Conservation (phyloP, 2,888 invertebrate species). For the Ceratothoa steindachneri region DNA sequence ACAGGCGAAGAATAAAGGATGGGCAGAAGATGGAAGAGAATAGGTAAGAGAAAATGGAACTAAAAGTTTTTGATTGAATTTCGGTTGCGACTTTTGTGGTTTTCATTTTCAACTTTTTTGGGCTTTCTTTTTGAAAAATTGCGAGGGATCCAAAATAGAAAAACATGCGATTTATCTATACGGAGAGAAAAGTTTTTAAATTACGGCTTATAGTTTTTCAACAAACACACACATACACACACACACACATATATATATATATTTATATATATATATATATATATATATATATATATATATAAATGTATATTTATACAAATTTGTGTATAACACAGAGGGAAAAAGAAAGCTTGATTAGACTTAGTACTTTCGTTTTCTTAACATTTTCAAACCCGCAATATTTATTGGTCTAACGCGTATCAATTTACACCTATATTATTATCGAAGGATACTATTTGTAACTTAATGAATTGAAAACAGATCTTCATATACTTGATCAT, state of each 20-base stretch:
- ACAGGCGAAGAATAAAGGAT: too few species aligned
- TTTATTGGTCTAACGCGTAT: too few species aligned
- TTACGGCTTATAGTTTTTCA: not conserved
- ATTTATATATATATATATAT: conserved; percentile 3
- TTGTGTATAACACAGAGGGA: conserved; percentile 2
- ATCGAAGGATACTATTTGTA: too few species aligned
- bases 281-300: conserved; percentile 17
- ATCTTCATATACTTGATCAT: too few species aligned
- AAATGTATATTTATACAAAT: conserved; percentile 11
- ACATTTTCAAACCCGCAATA: too few species aligned
- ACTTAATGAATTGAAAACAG: too few species aligned
- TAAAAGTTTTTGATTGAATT: not conserved
- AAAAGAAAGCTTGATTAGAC: too few species aligned
- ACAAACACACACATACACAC: conserved; percentile 4
- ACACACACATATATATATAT: conserved; percentile 1
- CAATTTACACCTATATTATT: too few species aligned
- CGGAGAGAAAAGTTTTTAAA: conserved; percentile 18
- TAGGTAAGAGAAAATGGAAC: not conserved
- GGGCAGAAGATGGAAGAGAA: not conserved
- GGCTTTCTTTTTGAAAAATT: not conserved
- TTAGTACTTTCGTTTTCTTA: too few species aligned
- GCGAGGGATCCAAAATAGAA: not conserved
- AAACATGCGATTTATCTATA: not conserved
- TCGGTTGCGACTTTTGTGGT: too few species aligned
- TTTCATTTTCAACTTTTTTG: too few species aligned